Base-by-base conservation (phyloP, 2,888 invertebrate species). In the Masnerella sp. region DNA sequence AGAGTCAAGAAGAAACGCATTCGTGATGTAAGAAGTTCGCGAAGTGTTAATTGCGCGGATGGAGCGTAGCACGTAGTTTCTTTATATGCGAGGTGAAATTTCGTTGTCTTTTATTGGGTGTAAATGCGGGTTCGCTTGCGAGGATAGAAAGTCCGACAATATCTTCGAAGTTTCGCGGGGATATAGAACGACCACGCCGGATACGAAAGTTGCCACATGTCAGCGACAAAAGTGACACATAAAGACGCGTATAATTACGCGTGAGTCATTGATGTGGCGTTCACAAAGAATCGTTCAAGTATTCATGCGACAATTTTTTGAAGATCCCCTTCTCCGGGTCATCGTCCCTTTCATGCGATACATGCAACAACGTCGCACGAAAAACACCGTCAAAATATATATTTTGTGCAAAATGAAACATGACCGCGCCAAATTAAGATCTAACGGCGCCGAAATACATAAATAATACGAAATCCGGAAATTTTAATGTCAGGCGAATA, bases 251-350 rank as follows among this genome's bases (percentile, higher is more conserved):
- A 73, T 67, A 77, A 75, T 77, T 74, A 73, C 68, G 64, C 67
- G 49, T 77, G 70, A 77, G 71, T 76, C 71, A 77, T 75, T 74
- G 65, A 77, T 75, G 69, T 17, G 40, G 59, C 45, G 65, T 70
- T 72, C 70, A 64, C 62, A 74, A 75, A 74, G 76, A 74, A 71
- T 51, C 71, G 64, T 62, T 69, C 61, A 69, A 74, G 49, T 71
- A 76, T 74, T 74, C 71, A 74, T 51, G 73, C 47, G 71, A 74
- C 76, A 74, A 67, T 74, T 76, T 68, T 59, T 64, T 58, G 36
- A 51, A 56, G 70, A 40, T 62, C 62, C 75, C 73, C 42, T 65
- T 59, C 58, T 47, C 1, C 59, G 45, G 76, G 59, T 73, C 73
- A 51, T 42, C 73, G 73, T 65, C 54, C 74, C 22, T 65, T 58